Base-by-base conservation (phyloP, 2,888 invertebrate genomes). In the Chydorus sphaericus region DNA sequence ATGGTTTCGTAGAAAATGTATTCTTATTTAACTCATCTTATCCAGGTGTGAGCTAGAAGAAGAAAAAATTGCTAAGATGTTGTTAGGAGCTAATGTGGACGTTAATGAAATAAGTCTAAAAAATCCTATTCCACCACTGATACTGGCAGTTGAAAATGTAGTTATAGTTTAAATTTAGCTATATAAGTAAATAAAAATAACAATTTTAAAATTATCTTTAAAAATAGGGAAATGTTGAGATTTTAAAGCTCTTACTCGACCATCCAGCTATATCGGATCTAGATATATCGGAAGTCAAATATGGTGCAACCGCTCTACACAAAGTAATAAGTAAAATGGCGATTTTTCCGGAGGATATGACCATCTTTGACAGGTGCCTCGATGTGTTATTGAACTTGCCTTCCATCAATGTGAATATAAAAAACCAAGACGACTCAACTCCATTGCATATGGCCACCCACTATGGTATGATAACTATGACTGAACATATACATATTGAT, bases 401-500 rank as follows among this genome's bases (percentile, higher is more conserved):
- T 26, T 8, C 23, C 14, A 20, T 81, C 4, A 73, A 81, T 62
- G 71, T 83, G 1, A 80, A 83, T 63, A 75, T 77, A 61, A 66
- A 69, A 14, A 82, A 82, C 65, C 65, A 72, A 6, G 79, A 79
- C 64, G 77, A 80, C 20, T 81, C 81, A 60, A 81, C 82, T 26
- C 79, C 83, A 0, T 68, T 88, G 30, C 85, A 87, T 69, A 62
- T 62, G 54, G 63, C 63, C 14, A 62, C 61, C 3, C 59, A 58
- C 11, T 37, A 48, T 10, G 56, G 56, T 49, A 44, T 39, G 23
- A 20, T 20, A 8, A 33, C 3, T 10, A 14, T n/a, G 6, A 3
- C 10, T 39, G 18, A 39, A 4, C 18, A 10, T 16, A 8, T 20
- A 18, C 23, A 26, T 5, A 26, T 44, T 20, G 18, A n/a, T n/a